phyloP scores from a whole-genome alignment of 2,797 vertebrate species.

The Masticophis lateralis region DNA sequence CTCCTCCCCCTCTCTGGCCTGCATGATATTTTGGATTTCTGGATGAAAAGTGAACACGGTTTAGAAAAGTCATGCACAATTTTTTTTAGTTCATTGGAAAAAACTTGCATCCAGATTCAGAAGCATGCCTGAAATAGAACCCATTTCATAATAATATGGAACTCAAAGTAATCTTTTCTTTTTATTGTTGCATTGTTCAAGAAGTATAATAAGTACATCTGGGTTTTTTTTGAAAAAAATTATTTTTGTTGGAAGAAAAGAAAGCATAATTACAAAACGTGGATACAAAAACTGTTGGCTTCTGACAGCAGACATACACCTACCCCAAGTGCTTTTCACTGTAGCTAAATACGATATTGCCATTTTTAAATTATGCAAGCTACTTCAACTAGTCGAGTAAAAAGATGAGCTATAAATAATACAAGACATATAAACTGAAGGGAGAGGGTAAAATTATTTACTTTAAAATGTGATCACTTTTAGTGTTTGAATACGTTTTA shows the following conservation, averaged over 20 bases:
- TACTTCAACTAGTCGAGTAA: not conserved
- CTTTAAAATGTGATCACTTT: not conserved
- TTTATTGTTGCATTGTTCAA: not conserved
- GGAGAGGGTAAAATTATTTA: not conserved
- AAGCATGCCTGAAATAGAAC: not conserved
- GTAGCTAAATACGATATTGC: slow-evolving; percentile 13
- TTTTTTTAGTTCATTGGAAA: not conserved
- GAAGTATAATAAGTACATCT: not conserved
- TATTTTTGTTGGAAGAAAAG: not conserved
- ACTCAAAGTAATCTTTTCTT: not conserved
- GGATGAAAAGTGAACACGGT: not conserved
- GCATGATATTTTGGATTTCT: not conserved
- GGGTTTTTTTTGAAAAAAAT: not conserved
- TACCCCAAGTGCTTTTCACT: slow-evolving; percentile 49
- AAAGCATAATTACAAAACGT: not conserved
- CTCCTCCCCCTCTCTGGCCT: not conserved
- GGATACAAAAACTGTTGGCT: not conserved
- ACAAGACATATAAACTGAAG: not conserved
- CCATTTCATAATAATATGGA: not conserved
- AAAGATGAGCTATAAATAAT: not conserved
- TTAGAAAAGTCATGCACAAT: not conserved
- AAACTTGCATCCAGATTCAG: not conserved
- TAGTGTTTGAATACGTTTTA: not conserved
- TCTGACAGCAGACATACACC: not conserved
- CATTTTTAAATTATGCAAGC: not conserved